Evolutionary conservation across 2,113 vertebrate species (phyloP).

Genomic region (Electrona antarctica): DNA sequence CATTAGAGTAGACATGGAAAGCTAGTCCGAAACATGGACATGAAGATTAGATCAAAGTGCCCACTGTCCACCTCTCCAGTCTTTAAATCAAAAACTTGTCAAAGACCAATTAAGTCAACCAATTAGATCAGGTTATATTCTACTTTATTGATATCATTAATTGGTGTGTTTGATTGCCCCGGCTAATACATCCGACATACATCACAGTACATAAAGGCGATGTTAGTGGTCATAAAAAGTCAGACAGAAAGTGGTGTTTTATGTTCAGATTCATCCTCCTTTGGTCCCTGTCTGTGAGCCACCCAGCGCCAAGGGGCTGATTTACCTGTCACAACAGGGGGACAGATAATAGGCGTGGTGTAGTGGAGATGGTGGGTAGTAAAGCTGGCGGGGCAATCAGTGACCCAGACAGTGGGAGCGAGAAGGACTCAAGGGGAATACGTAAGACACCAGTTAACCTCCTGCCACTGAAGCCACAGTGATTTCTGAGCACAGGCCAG

Average conservation of each 20-base stretch:
- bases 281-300: constrained; percentile 58
- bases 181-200: constrained; percentile 46
- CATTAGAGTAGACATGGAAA: neutral
- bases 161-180: neutral
- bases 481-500: constrained; percentile 76
- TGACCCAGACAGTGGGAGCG: constrained; percentile 72
- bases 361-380: constrained; percentile 58
- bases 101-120: constrained; percentile 36
- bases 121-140: constrained; percentile 47
- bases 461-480: constrained; percentile 72
- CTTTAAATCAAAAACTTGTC: constrained; percentile 36
- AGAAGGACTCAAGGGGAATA: constrained; percentile 52
- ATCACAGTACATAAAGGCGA: constrained; percentile 66
- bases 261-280: constrained; percentile 60
- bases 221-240: constrained; percentile 69
- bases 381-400: constrained; percentile 66
- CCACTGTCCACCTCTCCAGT: constrained; percentile 8
- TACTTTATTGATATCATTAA: constrained; percentile 45
- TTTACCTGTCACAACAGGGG: constrained; percentile 71
- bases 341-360: constrained; percentile 65
- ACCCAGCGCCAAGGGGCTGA: constrained; percentile 70
- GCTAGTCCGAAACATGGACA: neutral
- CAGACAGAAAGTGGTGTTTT: constrained; percentile 60
- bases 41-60: constrained; percentile 20
- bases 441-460: constrained; percentile 70